A percentile compares a stretch with the other conserved stretches of the same genome.
These are phyloP conservation scores for Crossocerus cetratus DNA, from an alignment of 2,888 invertebrate genomes.

Conservation along the genomic window DNA sequence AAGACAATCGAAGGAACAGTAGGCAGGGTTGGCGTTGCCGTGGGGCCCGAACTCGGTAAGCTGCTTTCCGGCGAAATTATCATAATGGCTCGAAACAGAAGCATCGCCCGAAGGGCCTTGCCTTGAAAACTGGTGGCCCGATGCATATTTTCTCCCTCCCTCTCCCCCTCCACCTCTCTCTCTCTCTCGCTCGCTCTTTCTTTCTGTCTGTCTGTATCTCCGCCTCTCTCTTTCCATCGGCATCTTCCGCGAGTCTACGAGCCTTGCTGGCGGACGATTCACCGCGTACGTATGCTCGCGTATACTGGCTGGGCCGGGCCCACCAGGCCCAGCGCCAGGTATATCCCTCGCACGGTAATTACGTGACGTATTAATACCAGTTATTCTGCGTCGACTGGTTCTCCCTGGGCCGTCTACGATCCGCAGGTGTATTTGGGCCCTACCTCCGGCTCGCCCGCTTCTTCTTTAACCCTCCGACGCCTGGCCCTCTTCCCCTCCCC, in stretches of 20 bases:
- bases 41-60: constrained; percentile 63
- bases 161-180: no score
- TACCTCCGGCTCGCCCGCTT: constrained; percentile 15
- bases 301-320: constrained; percentile 17
- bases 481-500: constrained; percentile 5
- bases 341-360: constrained; percentile 67
- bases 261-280: constrained; percentile 14
- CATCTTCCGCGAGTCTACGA: constrained; percentile 52
- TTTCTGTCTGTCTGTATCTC: no score
- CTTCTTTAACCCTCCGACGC: not conserved
- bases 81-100: constrained; percentile 75
- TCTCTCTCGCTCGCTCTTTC: no score
- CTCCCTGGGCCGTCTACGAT: constrained; percentile 62
- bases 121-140: constrained; percentile 52
- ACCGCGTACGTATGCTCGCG: constrained; percentile 8
- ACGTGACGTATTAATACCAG: constrained; percentile 75
- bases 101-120: constrained; percentile 70
- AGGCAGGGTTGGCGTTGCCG: constrained; percentile 37
- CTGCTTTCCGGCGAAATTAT: constrained; percentile 74
- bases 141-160: constrained; percentile 34
- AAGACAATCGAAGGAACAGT: constrained; percentile 13
- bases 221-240: not conserved
- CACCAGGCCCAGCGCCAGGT: constrained; percentile 48
- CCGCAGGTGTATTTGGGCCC: constrained; percentile 69
- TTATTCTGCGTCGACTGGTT: constrained; percentile 72